Evolutionary conservation across 2,888 invertebrate species (phyloP).

Genomic region (Troilus luridus): DNA sequence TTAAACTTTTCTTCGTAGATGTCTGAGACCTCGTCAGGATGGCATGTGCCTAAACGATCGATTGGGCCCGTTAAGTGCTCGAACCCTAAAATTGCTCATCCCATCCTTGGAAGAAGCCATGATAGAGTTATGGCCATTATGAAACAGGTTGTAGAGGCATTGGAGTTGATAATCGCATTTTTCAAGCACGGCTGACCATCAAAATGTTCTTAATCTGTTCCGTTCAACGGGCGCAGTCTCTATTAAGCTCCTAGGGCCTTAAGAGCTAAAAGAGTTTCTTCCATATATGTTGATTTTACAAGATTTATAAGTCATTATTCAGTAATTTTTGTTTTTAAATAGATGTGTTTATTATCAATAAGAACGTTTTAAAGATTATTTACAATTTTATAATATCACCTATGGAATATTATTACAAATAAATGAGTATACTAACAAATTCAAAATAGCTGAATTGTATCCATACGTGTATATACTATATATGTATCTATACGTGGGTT

Average conservation of each 20-base stretch:
- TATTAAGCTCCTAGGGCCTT: neutral
- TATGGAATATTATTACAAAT: too few species aligned
- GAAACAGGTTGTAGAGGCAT: neutral
- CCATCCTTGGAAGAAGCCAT: neutral
- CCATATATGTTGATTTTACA: neutral
- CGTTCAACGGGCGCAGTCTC: neutral
- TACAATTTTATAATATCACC: too few species aligned
- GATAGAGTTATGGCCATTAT: neutral
- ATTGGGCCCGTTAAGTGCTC: neutral
- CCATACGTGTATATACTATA: too few species aligned
- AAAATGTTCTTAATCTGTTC: neutral
- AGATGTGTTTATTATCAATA: too few species aligned
- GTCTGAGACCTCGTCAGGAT: too few species aligned
- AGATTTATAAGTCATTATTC: neutral
- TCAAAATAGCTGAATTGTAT: too few species aligned
- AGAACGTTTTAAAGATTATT: too few species aligned
- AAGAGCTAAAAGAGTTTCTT: neutral
- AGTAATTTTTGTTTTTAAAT: too few species aligned
- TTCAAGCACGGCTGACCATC: neutral
- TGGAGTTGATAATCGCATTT: neutral
- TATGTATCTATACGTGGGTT: too few species aligned
- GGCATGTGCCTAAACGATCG: too few species aligned
- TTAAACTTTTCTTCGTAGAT: too few species aligned
- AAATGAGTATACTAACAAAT: too few species aligned
- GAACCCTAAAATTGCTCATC: neutral